Conservation (phyloP, 2,113 vertebrate species). For the Pseudonaja textilis region DNA sequence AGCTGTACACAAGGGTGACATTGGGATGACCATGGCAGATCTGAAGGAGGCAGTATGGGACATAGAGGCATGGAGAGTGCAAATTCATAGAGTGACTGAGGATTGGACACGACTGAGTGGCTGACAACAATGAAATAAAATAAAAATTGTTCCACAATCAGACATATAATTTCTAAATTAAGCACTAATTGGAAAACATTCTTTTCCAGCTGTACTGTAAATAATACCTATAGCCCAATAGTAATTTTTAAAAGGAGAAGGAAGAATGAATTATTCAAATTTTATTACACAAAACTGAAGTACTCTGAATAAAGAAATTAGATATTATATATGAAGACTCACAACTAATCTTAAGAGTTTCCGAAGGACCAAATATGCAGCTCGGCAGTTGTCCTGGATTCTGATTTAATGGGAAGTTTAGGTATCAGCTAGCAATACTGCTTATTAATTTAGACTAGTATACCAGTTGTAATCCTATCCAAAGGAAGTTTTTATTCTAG, state of each 20-base stretch:
- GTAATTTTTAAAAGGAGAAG: neutral
- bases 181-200: neutral
- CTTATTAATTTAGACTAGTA: neutral
- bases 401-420: neutral
- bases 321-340: neutral
- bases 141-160: neutral
- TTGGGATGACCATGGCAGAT: neutral
- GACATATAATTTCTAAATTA: neutral
- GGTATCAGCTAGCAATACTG: neutral
- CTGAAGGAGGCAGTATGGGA: neutral
- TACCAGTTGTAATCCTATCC: neutral
- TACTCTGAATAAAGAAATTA: neutral
- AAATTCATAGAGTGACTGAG: neutral
- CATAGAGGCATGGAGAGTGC: neutral
- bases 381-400: neutral
- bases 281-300: neutral
- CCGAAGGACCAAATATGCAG: neutral
- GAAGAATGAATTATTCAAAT: neutral
- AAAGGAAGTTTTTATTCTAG: neutral
- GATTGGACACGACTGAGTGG: neutral
- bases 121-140: neutral
- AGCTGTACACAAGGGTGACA: neutral
- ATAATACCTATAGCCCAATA: neutral
- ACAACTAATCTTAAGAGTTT: neutral
- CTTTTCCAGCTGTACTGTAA: neutral